These are phyloP conservation scores for Ceyx melanurus DNA, from an alignment of 2,113 vertebrate genomes.

Conservation along the genomic window DNA sequence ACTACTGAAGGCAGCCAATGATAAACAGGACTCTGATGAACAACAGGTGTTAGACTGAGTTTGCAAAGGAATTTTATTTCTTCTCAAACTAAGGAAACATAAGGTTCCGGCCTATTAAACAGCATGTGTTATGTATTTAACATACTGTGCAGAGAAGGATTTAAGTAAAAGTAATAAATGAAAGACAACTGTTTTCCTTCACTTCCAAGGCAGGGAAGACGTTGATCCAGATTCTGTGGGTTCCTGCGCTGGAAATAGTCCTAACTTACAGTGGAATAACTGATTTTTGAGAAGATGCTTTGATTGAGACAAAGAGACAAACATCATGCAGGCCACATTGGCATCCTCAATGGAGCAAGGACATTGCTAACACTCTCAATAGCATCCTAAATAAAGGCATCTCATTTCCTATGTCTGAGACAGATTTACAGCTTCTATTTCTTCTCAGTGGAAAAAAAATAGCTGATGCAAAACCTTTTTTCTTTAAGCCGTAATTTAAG, in stretches of 20 bases:
- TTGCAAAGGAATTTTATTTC: neutral
- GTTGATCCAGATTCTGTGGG: neutral
- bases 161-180: neutral
- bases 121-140: neutral
- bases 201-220: neutral
- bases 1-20: neutral
- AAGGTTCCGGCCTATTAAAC: neutral
- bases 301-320: neutral
- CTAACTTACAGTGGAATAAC: neutral
- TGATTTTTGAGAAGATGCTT: neutral
- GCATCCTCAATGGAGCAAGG: neutral
- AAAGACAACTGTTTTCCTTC: neutral
- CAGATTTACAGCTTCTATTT: slow-evolving; percentile 65
- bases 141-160: neutral
- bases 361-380: slow-evolving; percentile 4
- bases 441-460: slow-evolving; percentile 33
- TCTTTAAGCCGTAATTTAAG: slow-evolving; percentile 54
- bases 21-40: neutral
- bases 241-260: neutral
- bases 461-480: slow-evolving; percentile 55
- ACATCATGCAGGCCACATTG: neutral
- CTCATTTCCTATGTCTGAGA: slow-evolving; percentile 28
- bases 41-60: neutral
- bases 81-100: neutral
- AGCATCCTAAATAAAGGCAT: slow-evolving; percentile 58